These are phyloP conservation scores for Euphydryas editha DNA, from an alignment of 2,888 invertebrate genomes.

Conservation along the genomic window DNA sequence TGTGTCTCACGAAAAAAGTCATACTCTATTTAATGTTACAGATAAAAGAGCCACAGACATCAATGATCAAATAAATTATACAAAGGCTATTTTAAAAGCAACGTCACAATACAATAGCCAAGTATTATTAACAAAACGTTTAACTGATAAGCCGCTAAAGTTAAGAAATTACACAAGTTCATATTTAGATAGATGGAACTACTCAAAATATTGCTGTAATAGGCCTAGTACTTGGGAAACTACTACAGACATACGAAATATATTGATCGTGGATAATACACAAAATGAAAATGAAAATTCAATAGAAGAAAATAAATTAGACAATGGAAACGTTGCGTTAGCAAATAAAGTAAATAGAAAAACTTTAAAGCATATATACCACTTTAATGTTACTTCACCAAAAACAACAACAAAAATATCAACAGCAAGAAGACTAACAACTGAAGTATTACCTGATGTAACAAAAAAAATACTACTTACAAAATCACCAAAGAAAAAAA, in stretches of 20 bases:
- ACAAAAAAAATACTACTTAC: constrained; percentile 2
- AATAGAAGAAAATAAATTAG: neutral
- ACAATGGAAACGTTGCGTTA: neutral
- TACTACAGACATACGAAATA: constrained; percentile 31
- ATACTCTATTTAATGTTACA: neutral
- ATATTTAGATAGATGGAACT: neutral
- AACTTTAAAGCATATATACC: neutral
- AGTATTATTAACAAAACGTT: constrained; percentile 4
- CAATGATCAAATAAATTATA: neutral
- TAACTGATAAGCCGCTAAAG: neutral
- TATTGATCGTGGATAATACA: neutral
- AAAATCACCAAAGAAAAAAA: neutral
- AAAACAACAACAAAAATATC: neutral
- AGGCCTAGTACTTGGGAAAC: constrained; percentile 49
- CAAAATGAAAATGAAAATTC: neutral
- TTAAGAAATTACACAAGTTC: constrained; percentile 1
- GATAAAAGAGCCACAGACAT: neutral
- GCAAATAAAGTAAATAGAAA: neutral
- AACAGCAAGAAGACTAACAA: neutral
- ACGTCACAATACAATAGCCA: neutral
- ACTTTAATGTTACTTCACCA: neutral
- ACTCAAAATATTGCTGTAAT: constrained; percentile 41
- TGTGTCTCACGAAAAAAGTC: neutral
- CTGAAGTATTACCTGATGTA: neutral
- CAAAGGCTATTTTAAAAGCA: neutral